phyloP scores from a whole-genome alignment of 2,113 vertebrate species.

The Scolopax mira region DNA sequence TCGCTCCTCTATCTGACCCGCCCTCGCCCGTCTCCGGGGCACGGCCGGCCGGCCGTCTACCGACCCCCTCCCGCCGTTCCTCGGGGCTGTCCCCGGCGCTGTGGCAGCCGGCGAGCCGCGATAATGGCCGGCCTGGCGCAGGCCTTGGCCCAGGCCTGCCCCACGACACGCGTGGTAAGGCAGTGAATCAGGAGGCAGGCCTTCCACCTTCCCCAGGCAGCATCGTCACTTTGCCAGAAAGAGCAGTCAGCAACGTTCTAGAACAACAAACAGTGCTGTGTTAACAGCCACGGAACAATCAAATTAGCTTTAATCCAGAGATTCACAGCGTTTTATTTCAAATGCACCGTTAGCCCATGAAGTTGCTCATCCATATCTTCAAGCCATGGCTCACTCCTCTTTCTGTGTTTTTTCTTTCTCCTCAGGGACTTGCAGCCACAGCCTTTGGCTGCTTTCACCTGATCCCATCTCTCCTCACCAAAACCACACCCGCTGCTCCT shows the following conservation, averaged over 20 bases:
- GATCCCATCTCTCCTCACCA: background rate
- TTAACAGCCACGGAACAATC: background rate
- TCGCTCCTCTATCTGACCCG: background rate
- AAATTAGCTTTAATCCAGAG: background rate
- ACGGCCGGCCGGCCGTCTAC: too few species aligned
- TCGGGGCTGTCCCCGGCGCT: background rate
- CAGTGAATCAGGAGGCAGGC: accelerated
- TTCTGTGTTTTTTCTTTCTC: background rate
- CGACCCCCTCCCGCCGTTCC: accelerated
- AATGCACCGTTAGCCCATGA: background rate
- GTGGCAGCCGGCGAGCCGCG: background rate
- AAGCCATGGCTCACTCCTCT: background rate
- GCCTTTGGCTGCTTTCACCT: accelerated
- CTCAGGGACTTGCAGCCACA: accelerated
- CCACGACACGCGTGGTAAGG: background rate
- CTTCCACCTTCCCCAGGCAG: too few species aligned
- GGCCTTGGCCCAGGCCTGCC: background rate
- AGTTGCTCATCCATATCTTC: accelerated
- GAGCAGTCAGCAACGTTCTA: background rate
- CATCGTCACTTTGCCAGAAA: background rate
- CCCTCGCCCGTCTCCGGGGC: background rate
- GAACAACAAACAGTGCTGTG: accelerated
- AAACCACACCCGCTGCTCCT: background rate
- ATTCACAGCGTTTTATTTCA: background rate
- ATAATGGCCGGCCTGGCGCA: background rate